Base-by-base conservation (phyloP, 2,888 invertebrate genomes). In the Lomographa bimaculata region DNA sequence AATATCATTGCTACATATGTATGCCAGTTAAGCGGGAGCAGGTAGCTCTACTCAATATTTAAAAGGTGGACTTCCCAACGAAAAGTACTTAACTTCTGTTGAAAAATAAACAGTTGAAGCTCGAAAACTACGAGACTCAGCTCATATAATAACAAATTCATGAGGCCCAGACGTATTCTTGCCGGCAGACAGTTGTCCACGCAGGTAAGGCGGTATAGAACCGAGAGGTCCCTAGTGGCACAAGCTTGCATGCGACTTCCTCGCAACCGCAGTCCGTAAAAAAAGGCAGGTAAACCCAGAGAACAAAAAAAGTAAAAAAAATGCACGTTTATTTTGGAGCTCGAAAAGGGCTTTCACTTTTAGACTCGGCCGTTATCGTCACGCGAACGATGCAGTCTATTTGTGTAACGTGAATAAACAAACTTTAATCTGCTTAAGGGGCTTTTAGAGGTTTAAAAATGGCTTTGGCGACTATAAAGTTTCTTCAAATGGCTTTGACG, bases 381-480 rank as follows among this genome's bases (percentile, higher is more conserved):
- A 14, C 20, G 7, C 25, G 7, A 41, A 25, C 11, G 29, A n/a
- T 16, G 32, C 38, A 24, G 34, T 35, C 29, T 34, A 29, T 41
- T 41, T 35, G 29, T 7, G 29, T 41, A 30, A 25, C 16, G 19
- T 20, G 20, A 35, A 41, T 26, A 30, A 41, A 41, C 29, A 40
- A 24, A 16, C 20, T 20, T 29, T 40, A 30, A 41, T 25, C 25
- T 14, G 29, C 8, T 17, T 8, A 5, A 35, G 10, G 14, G 18
- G 29, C 9, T 28, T 40, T 28, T 29, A 14, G 5, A 33, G 10
- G 20, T 27, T 25, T 23, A 25, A 11, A 21, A 39, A 21, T n/a
- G 21, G 12, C 25, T 8, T 27, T 20, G 6, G 21, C 18, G 26
- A 7, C 12, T 37, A 16, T 26, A 26, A 32, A 19, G 12, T 21